Evolutionary conservation across 1,140 invertebrate genomes (phyloP).

Genomic region (Hesperophylax magnus): DNA sequence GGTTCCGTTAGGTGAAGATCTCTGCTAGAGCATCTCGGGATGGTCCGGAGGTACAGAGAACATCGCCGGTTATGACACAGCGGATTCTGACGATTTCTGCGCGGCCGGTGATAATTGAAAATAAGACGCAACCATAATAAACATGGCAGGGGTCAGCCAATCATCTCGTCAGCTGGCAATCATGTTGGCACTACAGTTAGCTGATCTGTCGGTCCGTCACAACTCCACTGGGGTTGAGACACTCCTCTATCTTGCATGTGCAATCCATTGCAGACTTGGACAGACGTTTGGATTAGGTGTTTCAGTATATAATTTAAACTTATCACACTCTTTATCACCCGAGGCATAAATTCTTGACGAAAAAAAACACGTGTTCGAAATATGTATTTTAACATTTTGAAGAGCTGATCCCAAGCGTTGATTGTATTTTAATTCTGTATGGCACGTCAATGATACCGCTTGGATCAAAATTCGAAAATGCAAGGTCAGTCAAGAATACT

Average conservation of each 20-base stretch:
- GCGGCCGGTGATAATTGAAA: conserved; percentile 56
- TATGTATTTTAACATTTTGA: no score
- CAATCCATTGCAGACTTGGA: background rate
- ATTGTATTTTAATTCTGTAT: no score
- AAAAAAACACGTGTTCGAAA: no score
- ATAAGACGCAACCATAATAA: conserved; percentile 55
- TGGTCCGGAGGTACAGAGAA: background rate
- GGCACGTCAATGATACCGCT: no score
- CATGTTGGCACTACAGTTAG: conserved; percentile 54
- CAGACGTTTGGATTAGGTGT: background rate
- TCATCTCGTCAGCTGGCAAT: conserved; percentile 50
- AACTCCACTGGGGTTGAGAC: conserved; percentile 22
- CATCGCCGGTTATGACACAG: conserved; percentile 50
- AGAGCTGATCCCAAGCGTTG: no score
- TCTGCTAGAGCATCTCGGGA: background rate
- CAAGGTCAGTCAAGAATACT: no score
- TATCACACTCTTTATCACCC: no score
- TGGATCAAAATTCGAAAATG: no score
- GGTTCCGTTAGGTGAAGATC: background rate
- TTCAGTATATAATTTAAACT: background rate
- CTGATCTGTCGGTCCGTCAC: conserved; percentile 31
- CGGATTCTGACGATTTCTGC: conserved; percentile 46
- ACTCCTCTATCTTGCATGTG: conserved; percentile 5
- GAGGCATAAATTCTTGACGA: no score
- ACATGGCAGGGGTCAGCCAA: conserved; percentile 55